Percentiles rank a stretch among this genome's conserved stretches.
Evolutionary conservation across 1,140 invertebrate species (phyloP).

Genomic region (Bradynema listronoti): DNA sequence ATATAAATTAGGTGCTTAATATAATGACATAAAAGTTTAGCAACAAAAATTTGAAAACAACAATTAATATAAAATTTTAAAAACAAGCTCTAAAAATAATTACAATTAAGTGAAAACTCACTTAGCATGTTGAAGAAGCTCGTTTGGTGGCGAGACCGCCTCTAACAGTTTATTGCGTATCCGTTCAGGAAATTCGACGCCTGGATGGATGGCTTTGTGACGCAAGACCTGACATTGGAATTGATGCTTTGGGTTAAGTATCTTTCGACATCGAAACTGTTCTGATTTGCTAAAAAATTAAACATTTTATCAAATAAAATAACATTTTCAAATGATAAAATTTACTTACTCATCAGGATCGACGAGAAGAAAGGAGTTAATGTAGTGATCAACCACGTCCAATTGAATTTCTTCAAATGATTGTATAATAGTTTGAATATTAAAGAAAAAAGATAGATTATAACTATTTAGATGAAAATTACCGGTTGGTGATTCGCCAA

Average conservation of each 20-base stretch:
- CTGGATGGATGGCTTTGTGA: conserved; percentile 24
- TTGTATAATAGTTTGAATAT: background rate
- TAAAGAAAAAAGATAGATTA: background rate
- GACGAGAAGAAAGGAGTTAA: conserved; percentile 17
- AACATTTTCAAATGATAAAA: background rate
- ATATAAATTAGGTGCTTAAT: background rate
- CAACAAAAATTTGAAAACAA: background rate
- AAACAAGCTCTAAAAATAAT: background rate
- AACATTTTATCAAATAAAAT: background rate
- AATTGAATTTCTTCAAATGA: conserved; percentile 25
- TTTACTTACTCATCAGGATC: conserved; percentile 20
- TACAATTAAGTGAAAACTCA: background rate
- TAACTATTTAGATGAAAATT: background rate
- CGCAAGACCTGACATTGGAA: conserved; percentile 22
- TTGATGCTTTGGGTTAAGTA: conserved; percentile 16
- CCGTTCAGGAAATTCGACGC: conserved; percentile 1
- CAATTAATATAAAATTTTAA: background rate
- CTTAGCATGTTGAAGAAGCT: conserved; percentile 18
- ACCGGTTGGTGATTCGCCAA: background rate
- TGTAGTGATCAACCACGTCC: conserved; percentile 27
- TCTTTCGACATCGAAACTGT: conserved; percentile 1
- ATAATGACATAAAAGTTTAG: background rate
- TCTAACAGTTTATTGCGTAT: conserved; percentile 27
- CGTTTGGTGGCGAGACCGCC: conserved; percentile 21
- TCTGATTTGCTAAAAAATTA: conserved; percentile 13